phyloP scores from a whole-genome alignment of 2,888 invertebrate species.

The Sylvicola cinctus region DNA sequence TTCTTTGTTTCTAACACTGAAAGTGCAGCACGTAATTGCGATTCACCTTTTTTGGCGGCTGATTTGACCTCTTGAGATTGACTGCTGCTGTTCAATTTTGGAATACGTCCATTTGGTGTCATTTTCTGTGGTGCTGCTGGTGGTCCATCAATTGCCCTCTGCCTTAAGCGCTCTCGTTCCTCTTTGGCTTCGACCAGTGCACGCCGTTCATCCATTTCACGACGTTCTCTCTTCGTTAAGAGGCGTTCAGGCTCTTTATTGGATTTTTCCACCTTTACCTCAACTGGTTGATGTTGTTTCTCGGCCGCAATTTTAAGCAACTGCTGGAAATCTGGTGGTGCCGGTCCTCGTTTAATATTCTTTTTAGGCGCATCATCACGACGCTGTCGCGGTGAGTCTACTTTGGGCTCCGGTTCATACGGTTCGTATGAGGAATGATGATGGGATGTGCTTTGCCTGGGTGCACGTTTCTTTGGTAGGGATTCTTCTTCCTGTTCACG shows the following conservation, averaged over 20 bases:
- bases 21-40: no score
- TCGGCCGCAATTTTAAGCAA: conserved; percentile 63
- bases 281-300: conserved; percentile 61
- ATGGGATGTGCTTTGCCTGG: conserved; percentile 24
- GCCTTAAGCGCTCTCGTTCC: conserved; percentile 27
- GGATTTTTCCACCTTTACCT: conserved; percentile 32
- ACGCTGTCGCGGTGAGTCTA: conserved; percentile 26
- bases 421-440: not conserved
- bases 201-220: conserved; percentile 50
- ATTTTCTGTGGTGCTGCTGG: conserved; percentile 10
- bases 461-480: conserved; percentile 38
- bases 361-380: conserved; percentile 33
- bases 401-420: conserved; percentile 11
- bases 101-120: conserved; percentile 27
- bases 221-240: conserved; percentile 63
- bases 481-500: conserved; percentile 51
- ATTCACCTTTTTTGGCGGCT: no score
- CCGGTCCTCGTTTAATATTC: conserved; percentile 28
- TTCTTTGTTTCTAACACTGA: no score
- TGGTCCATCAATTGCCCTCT: conserved; percentile 12
- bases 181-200: conserved; percentile 36
- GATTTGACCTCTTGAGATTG: no score
- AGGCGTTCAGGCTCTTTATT: conserved; percentile 41
- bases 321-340: conserved; percentile 58
- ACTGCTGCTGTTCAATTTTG: conserved; percentile 26